Evolutionary conservation across 2,888 invertebrate genomes (phyloP).

Genomic region (Megastigmus dorsalis): DNA sequence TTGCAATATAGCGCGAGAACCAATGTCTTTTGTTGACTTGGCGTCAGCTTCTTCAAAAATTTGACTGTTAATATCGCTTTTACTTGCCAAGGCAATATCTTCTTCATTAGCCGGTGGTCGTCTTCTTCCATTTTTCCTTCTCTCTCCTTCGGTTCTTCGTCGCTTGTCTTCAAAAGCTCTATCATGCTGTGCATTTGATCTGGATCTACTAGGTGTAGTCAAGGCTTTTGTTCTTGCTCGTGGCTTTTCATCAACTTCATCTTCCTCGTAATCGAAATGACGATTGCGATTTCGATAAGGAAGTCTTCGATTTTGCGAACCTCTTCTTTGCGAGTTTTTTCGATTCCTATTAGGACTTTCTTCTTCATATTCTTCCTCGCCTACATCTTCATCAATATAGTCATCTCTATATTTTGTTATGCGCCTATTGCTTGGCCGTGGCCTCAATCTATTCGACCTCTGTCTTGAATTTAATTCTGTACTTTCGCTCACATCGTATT

Average conservation of each 20-base stretch:
- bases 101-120: constrained; percentile 16
- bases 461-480: constrained; percentile 24
- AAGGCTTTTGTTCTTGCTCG: constrained; percentile 18
- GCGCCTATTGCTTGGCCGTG: constrained; percentile 30
- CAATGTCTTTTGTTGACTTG: constrained; percentile 6
- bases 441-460: constrained; percentile 42
- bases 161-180: constrained; percentile 23
- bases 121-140: constrained; percentile 30
- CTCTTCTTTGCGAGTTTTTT: constrained; percentile 6
- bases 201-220: background rate
- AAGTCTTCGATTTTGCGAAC: constrained; percentile 27
- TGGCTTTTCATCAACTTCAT: constrained; percentile 44
- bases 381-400: constrained; percentile 44
- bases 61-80: background rate
- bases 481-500: constrained; percentile 49
- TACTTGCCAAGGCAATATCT: background rate
- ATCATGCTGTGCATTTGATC: constrained; percentile 11
- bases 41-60: background rate
- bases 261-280: constrained; percentile 50
- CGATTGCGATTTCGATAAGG: constrained; percentile 35
- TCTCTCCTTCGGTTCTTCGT: constrained; percentile 9
- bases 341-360: constrained; percentile 13
- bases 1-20: background rate
- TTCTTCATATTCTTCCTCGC: constrained; percentile 37
- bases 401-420: constrained; percentile 35